These are phyloP conservation scores for Rhinopomastus cyanomelas DNA, from an alignment of 2,113 vertebrate species.

Conservation along the genomic window DNA sequence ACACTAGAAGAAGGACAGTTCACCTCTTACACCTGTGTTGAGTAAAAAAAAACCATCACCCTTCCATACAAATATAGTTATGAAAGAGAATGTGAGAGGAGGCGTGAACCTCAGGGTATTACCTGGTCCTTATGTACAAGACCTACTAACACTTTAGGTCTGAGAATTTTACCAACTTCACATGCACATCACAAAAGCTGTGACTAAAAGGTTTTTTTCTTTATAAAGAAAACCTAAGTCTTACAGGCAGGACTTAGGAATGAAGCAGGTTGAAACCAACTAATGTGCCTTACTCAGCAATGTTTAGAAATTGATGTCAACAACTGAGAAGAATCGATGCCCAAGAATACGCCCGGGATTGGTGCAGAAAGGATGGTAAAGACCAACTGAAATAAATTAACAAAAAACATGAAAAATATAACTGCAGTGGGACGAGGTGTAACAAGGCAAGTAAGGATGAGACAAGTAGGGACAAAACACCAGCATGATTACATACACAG, in stretches of 20 bases:
- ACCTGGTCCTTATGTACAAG: neutral
- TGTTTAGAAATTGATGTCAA: neutral
- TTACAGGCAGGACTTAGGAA: neutral
- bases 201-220: neutral
- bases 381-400: neutral
- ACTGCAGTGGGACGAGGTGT: neutral
- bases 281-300: neutral
- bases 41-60: neutral
- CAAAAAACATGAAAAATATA: neutral
- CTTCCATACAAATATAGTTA: neutral
- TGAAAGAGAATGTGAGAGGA: rapidly evolving
- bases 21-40: neutral
- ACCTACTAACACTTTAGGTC: neutral
- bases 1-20: neutral
- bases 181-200: neutral
- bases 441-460: no score
- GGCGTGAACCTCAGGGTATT: neutral
- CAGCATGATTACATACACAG: neutral
- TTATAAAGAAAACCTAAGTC: neutral
- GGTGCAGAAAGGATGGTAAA: neutral
- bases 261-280: neutral
- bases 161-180: neutral
- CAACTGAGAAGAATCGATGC: neutral
- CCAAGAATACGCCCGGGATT: neutral
- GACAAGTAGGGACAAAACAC: neutral